Conservation (phyloP, 2,113 vertebrate genomes). For the Hypocryptadius cinnamomeus region DNA sequence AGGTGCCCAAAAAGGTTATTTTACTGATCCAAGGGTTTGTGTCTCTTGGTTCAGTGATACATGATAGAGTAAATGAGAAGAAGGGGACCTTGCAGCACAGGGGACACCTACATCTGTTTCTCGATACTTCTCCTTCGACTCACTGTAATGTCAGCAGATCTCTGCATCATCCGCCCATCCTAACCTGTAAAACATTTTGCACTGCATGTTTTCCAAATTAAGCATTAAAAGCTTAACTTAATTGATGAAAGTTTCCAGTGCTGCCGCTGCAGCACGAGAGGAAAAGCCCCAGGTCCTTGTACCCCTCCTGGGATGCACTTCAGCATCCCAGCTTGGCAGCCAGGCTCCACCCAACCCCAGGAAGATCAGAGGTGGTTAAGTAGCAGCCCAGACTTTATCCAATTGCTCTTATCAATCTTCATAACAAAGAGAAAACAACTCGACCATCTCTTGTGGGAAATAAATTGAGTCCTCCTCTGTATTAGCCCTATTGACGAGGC, state of each 20-base stretch:
- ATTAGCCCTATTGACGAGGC: constrained; percentile 40
- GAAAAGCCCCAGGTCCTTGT: neutral
- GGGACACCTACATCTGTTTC: neutral
- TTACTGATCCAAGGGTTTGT: neutral
- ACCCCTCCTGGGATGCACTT: neutral
- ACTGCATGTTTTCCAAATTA: neutral
- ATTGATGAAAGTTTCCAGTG: neutral
- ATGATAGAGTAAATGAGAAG: neutral
- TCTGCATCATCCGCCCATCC: neutral
- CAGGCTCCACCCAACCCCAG: neutral
- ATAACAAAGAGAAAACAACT: constrained; percentile 35
- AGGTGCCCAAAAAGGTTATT: neutral
- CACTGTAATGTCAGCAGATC: neutral
- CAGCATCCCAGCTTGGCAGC: neutral
- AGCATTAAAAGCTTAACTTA: neutral
- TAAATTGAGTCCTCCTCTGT: constrained; percentile 41
- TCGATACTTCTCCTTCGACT: neutral
- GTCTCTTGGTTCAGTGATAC: neutral
- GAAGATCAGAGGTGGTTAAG: neutral
- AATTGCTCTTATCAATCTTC: constrained; percentile 11
- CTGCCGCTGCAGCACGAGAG: neutral
- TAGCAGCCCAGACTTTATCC: neutral
- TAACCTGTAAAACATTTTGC: neutral
- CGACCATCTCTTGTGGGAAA: constrained; percentile 12
- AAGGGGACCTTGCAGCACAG: neutral